Evolutionary conservation across 2,888 invertebrate species (phyloP).

Genomic region (Entomobrya multifasciata): DNA sequence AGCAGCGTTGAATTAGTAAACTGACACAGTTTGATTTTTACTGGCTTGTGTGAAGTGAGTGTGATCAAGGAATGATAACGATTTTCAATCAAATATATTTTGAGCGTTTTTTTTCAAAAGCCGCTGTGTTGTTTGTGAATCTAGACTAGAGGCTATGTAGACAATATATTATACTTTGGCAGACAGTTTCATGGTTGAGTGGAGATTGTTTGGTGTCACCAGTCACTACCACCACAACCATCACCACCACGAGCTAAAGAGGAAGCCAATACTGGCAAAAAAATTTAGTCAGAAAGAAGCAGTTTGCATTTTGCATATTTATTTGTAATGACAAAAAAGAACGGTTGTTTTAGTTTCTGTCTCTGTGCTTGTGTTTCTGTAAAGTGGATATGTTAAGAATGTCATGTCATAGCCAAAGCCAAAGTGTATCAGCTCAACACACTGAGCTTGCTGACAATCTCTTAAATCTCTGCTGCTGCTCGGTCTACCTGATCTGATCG

Average conservation of each 20-base stretch:
- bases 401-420: too few relatives aligned
- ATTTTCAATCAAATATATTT: too few relatives aligned
- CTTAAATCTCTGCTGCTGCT: slow-evolving; percentile 3
- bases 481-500: slow-evolving; percentile 14
- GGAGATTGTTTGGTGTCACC: slow-evolving; percentile 47
- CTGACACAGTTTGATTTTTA: slow-evolving; percentile 28
- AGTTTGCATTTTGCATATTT: too few relatives aligned
- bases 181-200: slow-evolving; percentile 62
- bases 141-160: slow-evolving; percentile 11
- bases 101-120: slow-evolving; percentile 20
- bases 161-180: slow-evolving; percentile 24
- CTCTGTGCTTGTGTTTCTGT: too few relatives aligned
- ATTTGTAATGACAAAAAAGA: slow-evolving; percentile 34
- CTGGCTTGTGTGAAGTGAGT: neutral
- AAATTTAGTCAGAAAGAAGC: neutral
- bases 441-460: neutral
- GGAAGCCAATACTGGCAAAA: slow-evolving; percentile 18
- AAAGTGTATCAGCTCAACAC: too few relatives aligned
- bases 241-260: slow-evolving; percentile 21
- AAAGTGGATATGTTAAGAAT: neutral
- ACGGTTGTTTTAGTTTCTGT: slow-evolving; percentile 7
- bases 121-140: neutral
- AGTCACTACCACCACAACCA: slow-evolving; percentile 18
- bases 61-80: too few relatives aligned
- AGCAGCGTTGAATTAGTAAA: neutral